These are phyloP conservation scores for Sanderia malayensis DNA, from an alignment of 30 jellyfish, hydroid and myxozoan genomes.

Conservation along the genomic window DNA sequence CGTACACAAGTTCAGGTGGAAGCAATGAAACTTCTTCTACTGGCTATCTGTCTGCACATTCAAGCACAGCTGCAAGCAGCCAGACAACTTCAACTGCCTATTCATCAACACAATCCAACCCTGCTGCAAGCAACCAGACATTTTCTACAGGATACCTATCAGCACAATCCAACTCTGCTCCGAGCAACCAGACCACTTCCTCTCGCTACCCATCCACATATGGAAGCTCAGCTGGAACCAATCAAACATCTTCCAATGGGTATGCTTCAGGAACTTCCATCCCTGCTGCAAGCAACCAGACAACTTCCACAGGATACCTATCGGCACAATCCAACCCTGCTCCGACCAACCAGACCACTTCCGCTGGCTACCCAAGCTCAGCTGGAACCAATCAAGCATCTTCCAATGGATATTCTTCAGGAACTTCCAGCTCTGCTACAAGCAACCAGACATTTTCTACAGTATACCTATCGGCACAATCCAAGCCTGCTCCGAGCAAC, in stretches of 20 bases:
- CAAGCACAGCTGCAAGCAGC: too few relatives aligned
- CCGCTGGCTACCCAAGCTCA: background rate
- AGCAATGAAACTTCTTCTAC: too few relatives aligned
- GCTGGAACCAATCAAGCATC: background rate
- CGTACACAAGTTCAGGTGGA: background rate
- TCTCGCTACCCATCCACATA: background rate
- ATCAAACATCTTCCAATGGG: background rate
- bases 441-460: background rate
- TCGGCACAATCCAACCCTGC: background rate
- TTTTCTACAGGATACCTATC: background rate
- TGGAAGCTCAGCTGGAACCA: background rate
- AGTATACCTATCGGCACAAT: background rate
- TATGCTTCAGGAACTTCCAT: too few relatives aligned
- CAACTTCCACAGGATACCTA: background rate
- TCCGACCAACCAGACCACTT: background rate
- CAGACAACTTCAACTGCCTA: too few relatives aligned
- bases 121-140: background rate
- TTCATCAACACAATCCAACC: too few relatives aligned
- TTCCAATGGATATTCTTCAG: background rate
- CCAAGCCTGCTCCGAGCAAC: background rate
- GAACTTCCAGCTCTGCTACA: background rate
- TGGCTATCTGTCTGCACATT: too few relatives aligned
- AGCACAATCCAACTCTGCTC: background rate
- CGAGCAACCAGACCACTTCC: background rate
- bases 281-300: slow-evolving; percentile 2